These are phyloP conservation scores for Sarotherodon lohbergeri DNA, from an alignment of 2,113 vertebrate species.

Conservation along the genomic window DNA sequence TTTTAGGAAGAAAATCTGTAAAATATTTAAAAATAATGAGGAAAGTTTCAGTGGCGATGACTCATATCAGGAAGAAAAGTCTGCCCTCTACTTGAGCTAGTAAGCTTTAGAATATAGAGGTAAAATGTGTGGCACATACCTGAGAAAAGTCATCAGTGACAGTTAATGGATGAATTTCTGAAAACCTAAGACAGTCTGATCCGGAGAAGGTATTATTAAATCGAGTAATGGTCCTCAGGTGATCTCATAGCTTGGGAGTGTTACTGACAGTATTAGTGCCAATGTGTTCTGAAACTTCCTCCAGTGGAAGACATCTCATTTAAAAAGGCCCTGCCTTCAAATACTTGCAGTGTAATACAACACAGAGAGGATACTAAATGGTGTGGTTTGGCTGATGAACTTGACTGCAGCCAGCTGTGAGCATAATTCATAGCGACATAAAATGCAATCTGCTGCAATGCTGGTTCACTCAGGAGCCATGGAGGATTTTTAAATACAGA, in stretches of 20 bases:
- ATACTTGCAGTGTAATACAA: neutral
- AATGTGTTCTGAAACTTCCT: neutral
- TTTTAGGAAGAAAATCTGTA: neutral
- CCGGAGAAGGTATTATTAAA: neutral
- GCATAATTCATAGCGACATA: conserved; percentile 12
- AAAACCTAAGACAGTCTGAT: neutral
- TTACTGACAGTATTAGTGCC: neutral
- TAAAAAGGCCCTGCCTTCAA: neutral
- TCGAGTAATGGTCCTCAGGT: neutral
- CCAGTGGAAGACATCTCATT: neutral
- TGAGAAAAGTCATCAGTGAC: neutral
- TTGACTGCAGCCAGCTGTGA: neutral
- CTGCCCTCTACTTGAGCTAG: neutral
- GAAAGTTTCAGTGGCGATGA: neutral
- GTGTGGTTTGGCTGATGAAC: conserved; percentile 6
- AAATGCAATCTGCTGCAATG: conserved; percentile 35
- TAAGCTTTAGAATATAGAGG: neutral
- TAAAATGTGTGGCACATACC: neutral
- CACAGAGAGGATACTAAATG: neutral
- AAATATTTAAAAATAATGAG: neutral
- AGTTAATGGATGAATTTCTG: neutral
- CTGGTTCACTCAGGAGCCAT: neutral
- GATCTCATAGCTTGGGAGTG: neutral
- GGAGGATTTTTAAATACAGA: neutral
- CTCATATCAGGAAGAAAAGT: neutral